Percentiles rank a stretch among this genome's conserved stretches.
phyloP scores from a whole-genome alignment of 2,113 vertebrate genomes.

The Catharus bicknelli region DNA sequence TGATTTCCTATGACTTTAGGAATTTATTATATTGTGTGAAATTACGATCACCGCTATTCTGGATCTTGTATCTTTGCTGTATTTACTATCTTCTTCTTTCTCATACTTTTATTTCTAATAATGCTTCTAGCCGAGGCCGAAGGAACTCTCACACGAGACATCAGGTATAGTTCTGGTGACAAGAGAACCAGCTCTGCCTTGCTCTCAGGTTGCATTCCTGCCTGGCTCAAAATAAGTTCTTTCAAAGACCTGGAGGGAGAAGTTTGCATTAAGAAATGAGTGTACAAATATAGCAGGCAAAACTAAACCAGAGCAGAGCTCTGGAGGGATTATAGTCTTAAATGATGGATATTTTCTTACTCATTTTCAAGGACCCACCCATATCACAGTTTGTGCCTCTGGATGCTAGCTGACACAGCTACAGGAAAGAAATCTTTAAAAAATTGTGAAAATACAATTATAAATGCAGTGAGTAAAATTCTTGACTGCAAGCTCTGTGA shows the following conservation, averaged over 20 bases:
- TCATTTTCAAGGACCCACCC: background rate
- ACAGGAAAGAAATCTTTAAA: background rate
- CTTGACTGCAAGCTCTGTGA: background rate
- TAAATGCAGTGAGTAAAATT: background rate
- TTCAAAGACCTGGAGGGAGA: constrained; percentile 51
- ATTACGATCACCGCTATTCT: constrained; percentile 65
- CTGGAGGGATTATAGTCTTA: background rate
- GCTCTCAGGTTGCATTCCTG: constrained; percentile 11
- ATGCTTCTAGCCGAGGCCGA: constrained; percentile 93
- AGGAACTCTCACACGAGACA: constrained; percentile 97
- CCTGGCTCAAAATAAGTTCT: constrained; percentile 52
- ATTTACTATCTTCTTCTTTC: constrained; percentile 78
- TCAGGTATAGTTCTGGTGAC: constrained; percentile 86
- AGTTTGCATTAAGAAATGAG: constrained; percentile 73
- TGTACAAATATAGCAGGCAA: background rate
- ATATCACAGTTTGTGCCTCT: background rate
- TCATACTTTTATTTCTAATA: constrained; percentile 78
- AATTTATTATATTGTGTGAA: constrained; percentile 77
- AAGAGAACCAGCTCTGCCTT: constrained; percentile 31
- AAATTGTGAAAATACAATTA: background rate
- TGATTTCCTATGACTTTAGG: constrained; percentile 73
- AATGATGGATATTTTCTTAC: background rate
- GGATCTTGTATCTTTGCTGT: constrained; percentile 71
- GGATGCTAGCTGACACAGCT: background rate
- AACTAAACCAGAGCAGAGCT: constrained; percentile 1